phyloP scores from a whole-genome alignment of 2,113 vertebrate genomes.

The Stictonetta naevosa region DNA sequence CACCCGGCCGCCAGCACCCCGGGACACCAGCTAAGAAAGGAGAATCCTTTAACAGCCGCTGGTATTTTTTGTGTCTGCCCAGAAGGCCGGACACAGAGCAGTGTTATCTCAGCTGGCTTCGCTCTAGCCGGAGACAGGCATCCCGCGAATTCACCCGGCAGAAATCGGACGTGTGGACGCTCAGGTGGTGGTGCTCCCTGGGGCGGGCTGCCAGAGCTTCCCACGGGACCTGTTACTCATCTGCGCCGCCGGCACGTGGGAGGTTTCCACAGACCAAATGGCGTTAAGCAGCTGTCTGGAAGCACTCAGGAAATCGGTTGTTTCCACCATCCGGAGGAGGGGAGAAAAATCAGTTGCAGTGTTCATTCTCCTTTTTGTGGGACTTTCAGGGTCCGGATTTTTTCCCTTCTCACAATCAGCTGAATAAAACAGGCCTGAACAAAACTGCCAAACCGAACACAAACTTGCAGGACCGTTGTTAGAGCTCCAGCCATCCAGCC shows the following conservation, averaged over 20 bases:
- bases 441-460: conserved; percentile 3
- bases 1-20: not conserved
- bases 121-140: not conserved
- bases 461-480: not conserved
- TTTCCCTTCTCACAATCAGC: not conserved
- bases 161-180: not conserved
- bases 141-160: not conserved
- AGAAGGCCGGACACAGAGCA: not conserved
- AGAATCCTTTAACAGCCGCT: not conserved
- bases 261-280: not conserved
- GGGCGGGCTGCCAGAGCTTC: not conserved
- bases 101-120: not conserved
- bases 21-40: not conserved
- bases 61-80: not conserved
- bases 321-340: not conserved
- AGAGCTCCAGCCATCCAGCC: conserved; percentile 26
- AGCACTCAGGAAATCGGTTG: not conserved
- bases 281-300: not conserved
- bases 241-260: not conserved
- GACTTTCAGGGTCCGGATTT: not conserved
- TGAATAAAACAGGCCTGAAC: not conserved
- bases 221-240: not conserved
- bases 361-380: not conserved
- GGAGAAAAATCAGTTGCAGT: not conserved
- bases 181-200: not conserved